Conservation (phyloP, 92 coral and sea anemone genomes). For the Paragorgia papillata region DNA sequence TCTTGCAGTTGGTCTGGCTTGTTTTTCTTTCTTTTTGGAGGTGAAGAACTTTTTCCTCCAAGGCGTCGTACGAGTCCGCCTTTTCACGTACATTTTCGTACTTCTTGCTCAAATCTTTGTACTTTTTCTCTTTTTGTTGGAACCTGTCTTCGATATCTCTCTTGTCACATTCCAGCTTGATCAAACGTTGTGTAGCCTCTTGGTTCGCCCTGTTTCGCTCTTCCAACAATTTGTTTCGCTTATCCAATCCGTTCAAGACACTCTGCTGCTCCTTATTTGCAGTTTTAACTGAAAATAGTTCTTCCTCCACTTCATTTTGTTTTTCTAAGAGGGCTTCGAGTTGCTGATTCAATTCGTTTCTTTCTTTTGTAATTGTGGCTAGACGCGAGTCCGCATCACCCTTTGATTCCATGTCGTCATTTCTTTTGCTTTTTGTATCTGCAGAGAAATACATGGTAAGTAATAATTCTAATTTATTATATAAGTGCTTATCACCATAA, state of each 20-base stretch:
- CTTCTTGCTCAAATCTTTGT: slow-evolving; percentile 57
- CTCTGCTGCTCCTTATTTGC: slow-evolving; percentile 50
- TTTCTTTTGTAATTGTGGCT: slow-evolving; percentile 54
- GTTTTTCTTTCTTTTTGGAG: slow-evolving; percentile 84
- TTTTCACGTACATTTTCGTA: slow-evolving; percentile 63
- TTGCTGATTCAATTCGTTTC: slow-evolving; percentile 73
- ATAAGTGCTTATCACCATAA: too few relatives aligned
- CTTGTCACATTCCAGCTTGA: slow-evolving; percentile 65
- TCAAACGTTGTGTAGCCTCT: slow-evolving; percentile 69
- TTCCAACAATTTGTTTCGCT: slow-evolving; percentile 62
- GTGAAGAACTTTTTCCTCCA: slow-evolving; percentile 82
- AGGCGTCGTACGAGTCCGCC: slow-evolving; percentile 71
- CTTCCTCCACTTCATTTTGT: slow-evolving; percentile 58
- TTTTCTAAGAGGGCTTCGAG: slow-evolving; percentile 69
- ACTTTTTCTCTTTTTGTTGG: slow-evolving; percentile 55
- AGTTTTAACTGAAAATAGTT: slow-evolving; percentile 42
- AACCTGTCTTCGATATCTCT: slow-evolving; percentile 71
- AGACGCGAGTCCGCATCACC: background rate
- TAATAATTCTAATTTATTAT: too few relatives aligned
- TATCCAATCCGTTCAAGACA: slow-evolving; percentile 60
- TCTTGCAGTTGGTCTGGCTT: slow-evolving; percentile 36
- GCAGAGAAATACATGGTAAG: background rate
- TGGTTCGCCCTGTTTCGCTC: slow-evolving; percentile 69
- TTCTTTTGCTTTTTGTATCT: background rate
- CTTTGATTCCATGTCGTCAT: background rate